phyloP scores from a whole-genome alignment of 2,797 vertebrate genomes.

The Gouania willdenowi region DNA sequence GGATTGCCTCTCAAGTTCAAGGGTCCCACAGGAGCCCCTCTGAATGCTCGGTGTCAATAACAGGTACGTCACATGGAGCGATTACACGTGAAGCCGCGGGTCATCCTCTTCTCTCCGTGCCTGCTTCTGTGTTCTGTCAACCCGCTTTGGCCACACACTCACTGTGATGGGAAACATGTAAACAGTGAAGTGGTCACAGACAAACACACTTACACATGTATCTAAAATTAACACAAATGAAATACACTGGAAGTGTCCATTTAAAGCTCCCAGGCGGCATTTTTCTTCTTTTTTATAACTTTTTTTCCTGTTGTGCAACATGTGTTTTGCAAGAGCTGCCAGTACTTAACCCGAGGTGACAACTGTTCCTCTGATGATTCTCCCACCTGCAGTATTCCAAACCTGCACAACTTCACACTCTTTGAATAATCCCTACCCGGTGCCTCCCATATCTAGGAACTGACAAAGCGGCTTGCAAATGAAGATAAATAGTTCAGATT shows the following conservation, averaged over 20 bases:
- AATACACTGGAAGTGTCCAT: too few species aligned
- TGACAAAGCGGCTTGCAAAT: conserved; percentile 32
- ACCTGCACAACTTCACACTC: conserved; percentile 4
- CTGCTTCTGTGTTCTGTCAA: not conserved
- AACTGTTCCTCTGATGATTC: conserved; percentile 27
- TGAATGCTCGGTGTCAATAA: conserved; percentile 56
- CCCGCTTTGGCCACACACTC: not conserved
- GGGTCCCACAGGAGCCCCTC: conserved; percentile 51
- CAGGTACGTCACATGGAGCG: conserved; percentile 57
- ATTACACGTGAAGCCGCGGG: conserved; percentile 27
- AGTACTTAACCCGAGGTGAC: conserved; percentile 37
- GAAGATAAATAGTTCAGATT: conserved; percentile 53
- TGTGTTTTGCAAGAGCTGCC: conserved; percentile 27
- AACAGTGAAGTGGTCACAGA: not conserved
- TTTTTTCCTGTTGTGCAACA: not conserved
- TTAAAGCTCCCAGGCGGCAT: not conserved
- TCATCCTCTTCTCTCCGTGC: not conserved
- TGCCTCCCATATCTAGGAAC: conserved; percentile 36
- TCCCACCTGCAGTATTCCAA: conserved; percentile 29
- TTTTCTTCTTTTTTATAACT: not conserved
- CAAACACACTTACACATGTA: too few species aligned
- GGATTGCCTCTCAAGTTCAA: conserved; percentile 60
- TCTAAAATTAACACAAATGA: too few species aligned
- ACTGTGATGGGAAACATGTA: too few species aligned
- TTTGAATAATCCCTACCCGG: conserved; percentile 19